These are phyloP conservation scores for Mionectes olivaceus DNA, from an alignment of 2,797 vertebrate genomes.

Conservation along the genomic window DNA sequence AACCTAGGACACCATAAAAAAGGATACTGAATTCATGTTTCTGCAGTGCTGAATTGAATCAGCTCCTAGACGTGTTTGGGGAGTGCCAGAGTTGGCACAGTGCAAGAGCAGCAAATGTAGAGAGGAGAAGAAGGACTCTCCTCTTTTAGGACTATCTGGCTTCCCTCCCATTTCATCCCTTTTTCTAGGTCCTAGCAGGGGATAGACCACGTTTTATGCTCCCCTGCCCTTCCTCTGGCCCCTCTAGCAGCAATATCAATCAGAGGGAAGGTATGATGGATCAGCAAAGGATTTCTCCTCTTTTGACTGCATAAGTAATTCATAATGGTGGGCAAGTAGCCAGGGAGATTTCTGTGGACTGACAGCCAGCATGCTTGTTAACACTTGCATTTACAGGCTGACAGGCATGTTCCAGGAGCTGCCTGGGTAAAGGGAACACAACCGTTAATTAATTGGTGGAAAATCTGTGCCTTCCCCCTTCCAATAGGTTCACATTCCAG, in stretches of 20 bases:
- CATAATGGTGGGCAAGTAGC: background rate
- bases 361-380: background rate
- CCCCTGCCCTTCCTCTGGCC: background rate
- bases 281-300: background rate
- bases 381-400: background rate
- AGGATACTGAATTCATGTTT: background rate
- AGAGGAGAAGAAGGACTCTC: background rate
- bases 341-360: background rate
- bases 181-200: background rate
- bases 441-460: background rate
- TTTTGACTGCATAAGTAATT: background rate
- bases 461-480: background rate
- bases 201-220: rapidly evolving
- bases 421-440: background rate
- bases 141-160: background rate
- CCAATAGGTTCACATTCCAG: background rate
- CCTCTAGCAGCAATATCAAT: background rate
- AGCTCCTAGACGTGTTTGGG: background rate
- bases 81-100: background rate
- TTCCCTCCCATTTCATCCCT: background rate
- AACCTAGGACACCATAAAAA: background rate
- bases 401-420: background rate
- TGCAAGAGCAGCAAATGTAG: background rate
- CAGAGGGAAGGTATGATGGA: background rate
- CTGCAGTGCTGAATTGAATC: background rate